A percentile compares a stretch with the other conserved stretches of the same genome.
These are phyloP conservation scores for Cyanistes caeruleus DNA, from an alignment of 2,113 vertebrate species.

Conservation along the genomic window DNA sequence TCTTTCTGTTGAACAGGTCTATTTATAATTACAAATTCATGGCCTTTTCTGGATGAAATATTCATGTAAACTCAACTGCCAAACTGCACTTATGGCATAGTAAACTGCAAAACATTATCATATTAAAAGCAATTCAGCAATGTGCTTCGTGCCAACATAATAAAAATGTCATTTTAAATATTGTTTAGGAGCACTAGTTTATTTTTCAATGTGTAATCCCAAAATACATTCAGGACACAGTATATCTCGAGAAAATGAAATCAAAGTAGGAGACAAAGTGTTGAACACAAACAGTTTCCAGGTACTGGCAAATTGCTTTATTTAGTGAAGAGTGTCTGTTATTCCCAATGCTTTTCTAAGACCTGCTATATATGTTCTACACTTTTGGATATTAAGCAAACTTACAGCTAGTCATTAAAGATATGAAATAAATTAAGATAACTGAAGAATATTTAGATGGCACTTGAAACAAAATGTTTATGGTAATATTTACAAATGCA, in stretches of 20 bases:
- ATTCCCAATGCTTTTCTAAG: neutral
- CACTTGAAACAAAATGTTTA: neutral
- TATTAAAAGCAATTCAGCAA: constrained; percentile 76
- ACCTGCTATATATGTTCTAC: neutral
- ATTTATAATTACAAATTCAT: constrained; percentile 75
- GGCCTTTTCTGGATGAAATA: constrained; percentile 76
- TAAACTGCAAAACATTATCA: constrained; percentile 75
- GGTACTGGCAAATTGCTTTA: neutral
- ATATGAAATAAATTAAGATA: neutral
- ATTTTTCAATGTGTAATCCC: constrained; percentile 47
- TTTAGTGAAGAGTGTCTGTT: neutral
- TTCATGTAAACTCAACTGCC: constrained; percentile 72
- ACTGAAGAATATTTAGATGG: neutral
- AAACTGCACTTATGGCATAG: constrained; percentile 70
- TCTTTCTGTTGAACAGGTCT: constrained; percentile 62
- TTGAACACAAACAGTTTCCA: neutral
- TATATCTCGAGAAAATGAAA: constrained; percentile 54
- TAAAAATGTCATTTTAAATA: constrained; percentile 78
- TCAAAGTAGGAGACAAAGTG: constrained; percentile 14
- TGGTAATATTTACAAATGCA: neutral
- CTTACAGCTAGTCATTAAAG: neutral
- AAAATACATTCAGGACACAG: constrained; percentile 47
- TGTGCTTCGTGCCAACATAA: constrained; percentile 69
- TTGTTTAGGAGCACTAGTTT: constrained; percentile 67
- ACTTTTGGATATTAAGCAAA: neutral